Evolutionary conservation across 2,113 vertebrate species (phyloP).

Genomic region (Pituophis catenifer): DNA sequence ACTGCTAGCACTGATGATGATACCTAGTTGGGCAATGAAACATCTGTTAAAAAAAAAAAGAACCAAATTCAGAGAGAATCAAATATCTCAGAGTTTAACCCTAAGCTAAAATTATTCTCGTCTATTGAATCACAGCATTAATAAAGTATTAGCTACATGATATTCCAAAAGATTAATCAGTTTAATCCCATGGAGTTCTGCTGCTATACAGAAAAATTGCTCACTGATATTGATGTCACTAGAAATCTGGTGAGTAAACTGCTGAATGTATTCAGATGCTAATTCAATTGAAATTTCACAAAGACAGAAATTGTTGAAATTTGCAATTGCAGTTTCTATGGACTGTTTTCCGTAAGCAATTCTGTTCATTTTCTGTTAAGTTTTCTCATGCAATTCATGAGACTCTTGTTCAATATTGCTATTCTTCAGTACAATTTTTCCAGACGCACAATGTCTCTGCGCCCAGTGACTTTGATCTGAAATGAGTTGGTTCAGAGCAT

Average conservation of each 20-base stretch:
- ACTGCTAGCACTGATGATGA: too few relatives aligned
- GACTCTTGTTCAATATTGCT: background rate
- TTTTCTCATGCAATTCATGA: background rate
- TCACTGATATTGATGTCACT: background rate
- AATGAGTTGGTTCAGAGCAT: background rate
- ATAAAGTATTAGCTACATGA: background rate
- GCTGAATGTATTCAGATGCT: background rate
- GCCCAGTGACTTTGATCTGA: background rate
- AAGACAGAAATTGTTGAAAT: background rate
- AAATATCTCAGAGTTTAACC: too few relatives aligned
- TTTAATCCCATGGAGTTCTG: background rate
- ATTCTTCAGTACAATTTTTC: background rate
- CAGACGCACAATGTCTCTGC: background rate
- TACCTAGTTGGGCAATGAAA: too few relatives aligned
- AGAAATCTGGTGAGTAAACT: background rate
- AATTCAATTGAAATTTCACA: background rate
- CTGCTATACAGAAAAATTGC: background rate
- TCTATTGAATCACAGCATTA: too few relatives aligned
- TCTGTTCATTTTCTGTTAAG: background rate
- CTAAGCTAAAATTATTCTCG: too few relatives aligned
- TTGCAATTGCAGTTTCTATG: background rate
- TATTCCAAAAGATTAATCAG: background rate
- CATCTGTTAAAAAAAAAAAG: too few relatives aligned
- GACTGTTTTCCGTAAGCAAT: background rate
- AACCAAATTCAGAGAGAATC: too few relatives aligned